A percentile compares a stretch with the other conserved stretches of the same genome.
Conservation (phyloP, 1,140 invertebrate genomes). For the Spodoptera frugiperda region DNA sequence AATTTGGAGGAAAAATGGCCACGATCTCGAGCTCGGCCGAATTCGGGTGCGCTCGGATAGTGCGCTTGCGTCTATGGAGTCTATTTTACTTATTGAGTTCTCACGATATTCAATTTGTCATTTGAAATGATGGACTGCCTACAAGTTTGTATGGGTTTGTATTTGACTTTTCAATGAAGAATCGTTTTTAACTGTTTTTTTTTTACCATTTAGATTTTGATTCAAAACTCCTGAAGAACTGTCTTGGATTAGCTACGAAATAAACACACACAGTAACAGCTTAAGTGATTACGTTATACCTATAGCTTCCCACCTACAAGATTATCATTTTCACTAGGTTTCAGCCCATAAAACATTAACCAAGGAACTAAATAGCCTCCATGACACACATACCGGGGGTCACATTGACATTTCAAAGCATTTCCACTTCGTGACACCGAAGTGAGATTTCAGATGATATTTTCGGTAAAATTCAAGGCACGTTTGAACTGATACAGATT, state of each 20-base stretch:
- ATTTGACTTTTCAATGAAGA: too few species aligned
- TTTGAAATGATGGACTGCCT: background rate
- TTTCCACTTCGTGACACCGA: conserved; percentile 28
- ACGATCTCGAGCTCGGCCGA: conserved; percentile 72
- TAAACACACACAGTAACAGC: too few species aligned
- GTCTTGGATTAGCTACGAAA: too few species aligned
- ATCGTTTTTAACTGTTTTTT: too few species aligned
- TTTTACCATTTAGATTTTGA: too few species aligned
- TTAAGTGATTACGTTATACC: too few species aligned
- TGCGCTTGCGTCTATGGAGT: conserved; percentile 61
- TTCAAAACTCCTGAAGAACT: too few species aligned
- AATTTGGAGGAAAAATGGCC: conserved; percentile 84
- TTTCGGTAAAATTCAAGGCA: conserved; percentile 59
- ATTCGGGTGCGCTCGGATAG: conserved; percentile 63
- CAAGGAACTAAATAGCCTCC: background rate
- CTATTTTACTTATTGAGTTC: background rate
- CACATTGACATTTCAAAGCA: background rate
- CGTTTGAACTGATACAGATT: conserved; percentile 71
- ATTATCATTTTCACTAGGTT: too few species aligned
- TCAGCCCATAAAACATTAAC: too few species aligned
- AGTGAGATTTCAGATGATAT: conserved; percentile 18
- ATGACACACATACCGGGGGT: background rate
- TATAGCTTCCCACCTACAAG: too few species aligned
- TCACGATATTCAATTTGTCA: conserved; percentile 4
- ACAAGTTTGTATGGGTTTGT: too few species aligned